Evolutionary conservation across 2,113 vertebrate genomes (phyloP).

Genomic region (Chinchilla lanigera): DNA sequence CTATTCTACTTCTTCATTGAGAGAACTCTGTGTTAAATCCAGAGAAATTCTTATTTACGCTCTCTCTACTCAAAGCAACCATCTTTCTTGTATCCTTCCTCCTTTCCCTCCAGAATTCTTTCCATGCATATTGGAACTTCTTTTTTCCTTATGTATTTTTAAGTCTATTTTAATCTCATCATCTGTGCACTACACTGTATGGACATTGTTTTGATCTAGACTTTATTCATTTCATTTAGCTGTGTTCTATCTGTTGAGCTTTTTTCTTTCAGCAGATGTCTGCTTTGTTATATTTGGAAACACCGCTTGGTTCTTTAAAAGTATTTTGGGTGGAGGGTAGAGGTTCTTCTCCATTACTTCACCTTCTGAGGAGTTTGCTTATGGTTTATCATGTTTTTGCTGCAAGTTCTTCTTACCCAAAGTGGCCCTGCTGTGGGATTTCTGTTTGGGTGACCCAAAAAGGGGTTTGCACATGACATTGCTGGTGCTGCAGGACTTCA

Average conservation of each 20-base stretch:
- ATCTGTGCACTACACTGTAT: neutral
- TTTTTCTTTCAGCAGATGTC: neutral
- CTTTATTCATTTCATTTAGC: neutral
- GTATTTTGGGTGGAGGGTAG: neutral
- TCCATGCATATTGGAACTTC: neutral
- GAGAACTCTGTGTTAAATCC: neutral
- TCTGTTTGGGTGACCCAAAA: neutral
- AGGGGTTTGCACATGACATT: neutral
- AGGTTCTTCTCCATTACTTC: neutral
- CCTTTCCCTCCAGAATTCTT: neutral
- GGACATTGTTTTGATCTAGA: neutral
- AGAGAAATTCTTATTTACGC: neutral
- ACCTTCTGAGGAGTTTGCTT: neutral
- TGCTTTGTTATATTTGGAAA: neutral
- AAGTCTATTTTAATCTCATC: neutral
- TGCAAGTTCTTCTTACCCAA: neutral
- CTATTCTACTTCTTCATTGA: neutral
- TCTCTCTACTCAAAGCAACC: neutral
- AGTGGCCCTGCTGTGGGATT: fast-evolving
- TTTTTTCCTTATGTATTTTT: neutral
- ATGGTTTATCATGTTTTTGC: neutral
- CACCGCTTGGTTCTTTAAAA: neutral
- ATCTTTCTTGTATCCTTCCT: neutral
- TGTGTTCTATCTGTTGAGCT: neutral
- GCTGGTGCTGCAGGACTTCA: too few species aligned